Evolutionary conservation across 1,140 invertebrate genomes (phyloP).

Genomic region (Ceratosolen fusciceps): DNA sequence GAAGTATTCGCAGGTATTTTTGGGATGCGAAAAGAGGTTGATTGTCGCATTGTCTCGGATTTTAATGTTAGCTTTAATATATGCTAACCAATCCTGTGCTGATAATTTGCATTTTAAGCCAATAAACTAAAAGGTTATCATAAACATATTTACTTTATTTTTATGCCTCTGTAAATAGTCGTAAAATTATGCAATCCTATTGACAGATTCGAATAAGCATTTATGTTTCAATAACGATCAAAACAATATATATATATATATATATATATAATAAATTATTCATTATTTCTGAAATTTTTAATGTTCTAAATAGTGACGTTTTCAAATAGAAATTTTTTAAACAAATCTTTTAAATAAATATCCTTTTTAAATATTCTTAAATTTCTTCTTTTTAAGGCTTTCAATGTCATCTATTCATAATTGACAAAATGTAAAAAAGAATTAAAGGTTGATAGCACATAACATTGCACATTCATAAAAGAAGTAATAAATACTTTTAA

Average conservation of each 20-base stretch:
- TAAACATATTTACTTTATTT: neutral
- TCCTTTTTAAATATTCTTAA: neutral
- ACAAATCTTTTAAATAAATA: neutral
- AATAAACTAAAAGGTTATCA: neutral
- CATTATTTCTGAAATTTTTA: neutral
- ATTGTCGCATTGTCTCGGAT: neutral
- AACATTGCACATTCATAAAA: neutral
- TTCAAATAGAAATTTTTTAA: neutral
- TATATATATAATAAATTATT: neutral
- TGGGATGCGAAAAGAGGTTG: neutral
- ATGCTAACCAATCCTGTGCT: neutral
- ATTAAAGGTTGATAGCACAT: neutral
- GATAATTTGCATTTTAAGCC: neutral
- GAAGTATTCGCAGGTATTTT: neutral
- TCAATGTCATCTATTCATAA: neutral
- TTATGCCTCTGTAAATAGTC: neutral
- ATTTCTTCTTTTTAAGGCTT: neutral
- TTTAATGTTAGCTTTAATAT: neutral
- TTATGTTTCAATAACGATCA: neutral
- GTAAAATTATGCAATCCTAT: neutral
- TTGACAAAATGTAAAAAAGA: neutral
- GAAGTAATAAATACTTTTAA: neutral
- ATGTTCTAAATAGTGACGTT: neutral
- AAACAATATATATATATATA: too few relatives aligned
- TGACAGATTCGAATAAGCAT: neutral